phyloP scores from a whole-genome alignment of 2,113 vertebrate species.

The Brachionichthys hirsutus region DNA sequence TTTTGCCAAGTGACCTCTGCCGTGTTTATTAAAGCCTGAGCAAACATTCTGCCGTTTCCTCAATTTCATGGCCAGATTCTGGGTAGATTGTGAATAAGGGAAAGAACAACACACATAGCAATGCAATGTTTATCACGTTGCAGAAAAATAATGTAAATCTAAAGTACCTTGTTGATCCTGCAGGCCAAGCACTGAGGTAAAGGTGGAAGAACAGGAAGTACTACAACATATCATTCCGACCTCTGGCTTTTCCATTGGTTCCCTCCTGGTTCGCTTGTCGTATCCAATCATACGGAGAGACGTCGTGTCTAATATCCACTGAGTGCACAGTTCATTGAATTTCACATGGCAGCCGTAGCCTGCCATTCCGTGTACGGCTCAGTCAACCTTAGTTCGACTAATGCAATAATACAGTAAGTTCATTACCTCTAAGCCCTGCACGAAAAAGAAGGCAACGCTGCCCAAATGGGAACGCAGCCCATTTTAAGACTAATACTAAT shows the following conservation, averaged over 20 bases:
- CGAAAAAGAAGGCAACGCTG: not conserved
- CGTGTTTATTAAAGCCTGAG: not conserved
- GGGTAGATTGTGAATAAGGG: not conserved
- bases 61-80: not conserved
- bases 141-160: not conserved
- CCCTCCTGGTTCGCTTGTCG: not conserved
- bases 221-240: too few relatives aligned
- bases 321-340: not conserved
- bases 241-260: not conserved
- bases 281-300: not conserved
- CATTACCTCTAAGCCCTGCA: not conserved
- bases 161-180: not conserved
- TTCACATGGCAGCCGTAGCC: not conserved
- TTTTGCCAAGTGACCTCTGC: not conserved
- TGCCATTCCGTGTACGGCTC: not conserved
- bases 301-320: not conserved
- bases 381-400: not conserved
- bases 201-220: too few relatives aligned
- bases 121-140: too few relatives aligned
- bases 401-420: not conserved
- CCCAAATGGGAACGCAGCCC: slow-evolving; percentile 3
- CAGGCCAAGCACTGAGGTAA: not conserved
- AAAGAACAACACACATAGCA: too few relatives aligned
- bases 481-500: not conserved
- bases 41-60: not conserved